Base-by-base conservation (phyloP, 2,113 vertebrate genomes). In the Syrrhaptes paradoxus region DNA sequence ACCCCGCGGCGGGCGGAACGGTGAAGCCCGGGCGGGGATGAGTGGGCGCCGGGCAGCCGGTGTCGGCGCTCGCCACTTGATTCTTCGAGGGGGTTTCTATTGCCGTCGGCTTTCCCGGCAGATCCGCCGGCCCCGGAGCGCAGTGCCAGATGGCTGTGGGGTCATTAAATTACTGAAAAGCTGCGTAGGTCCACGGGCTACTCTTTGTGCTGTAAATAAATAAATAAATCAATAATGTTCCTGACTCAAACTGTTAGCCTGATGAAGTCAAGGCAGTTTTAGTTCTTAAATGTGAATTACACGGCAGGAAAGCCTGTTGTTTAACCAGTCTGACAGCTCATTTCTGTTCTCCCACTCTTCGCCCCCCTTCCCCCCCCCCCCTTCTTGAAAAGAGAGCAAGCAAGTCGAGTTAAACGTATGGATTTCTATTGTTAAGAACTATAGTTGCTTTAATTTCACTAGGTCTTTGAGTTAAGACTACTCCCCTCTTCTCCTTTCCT, bases 301-400 rank as follows among this genome's bases (percentile, higher is more conserved):
- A 3, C 1, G 17, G 20, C 29, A 19, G n/a, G n/a, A 34, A 55
- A 79, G 71, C 38, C 71, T 58, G 52, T 29, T 51, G 74, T 72
- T 82, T 34, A 24, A 54, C n/a, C 59, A 22, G 15, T 24, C 17
- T 25, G 48, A 43, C 67, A 7, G 12, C 54, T 85, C 0, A 29
- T 54, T 36, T 54, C 2, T 5, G 46, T 24, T 29, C 34, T 71
- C 4, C 5, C 6, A 36, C 36, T 36, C 36, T 36, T 36, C 36
- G 36, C 29, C 8, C 9, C 3, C 4, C 7, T 12, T n/a, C n/a
- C 6, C 6, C 13, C 7, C 4, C 4, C 19, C 20, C 5, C 22
- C 22, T 29, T 16, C 10, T 28, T 46, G 9, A 7, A n/a, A 45
- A 72, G 22, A 20, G 1, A 66, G 17, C 0, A 2, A 55, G 29